Evolutionary conservation across 2,113 vertebrate species (phyloP).

Genomic region (Menura novaehollandiae): DNA sequence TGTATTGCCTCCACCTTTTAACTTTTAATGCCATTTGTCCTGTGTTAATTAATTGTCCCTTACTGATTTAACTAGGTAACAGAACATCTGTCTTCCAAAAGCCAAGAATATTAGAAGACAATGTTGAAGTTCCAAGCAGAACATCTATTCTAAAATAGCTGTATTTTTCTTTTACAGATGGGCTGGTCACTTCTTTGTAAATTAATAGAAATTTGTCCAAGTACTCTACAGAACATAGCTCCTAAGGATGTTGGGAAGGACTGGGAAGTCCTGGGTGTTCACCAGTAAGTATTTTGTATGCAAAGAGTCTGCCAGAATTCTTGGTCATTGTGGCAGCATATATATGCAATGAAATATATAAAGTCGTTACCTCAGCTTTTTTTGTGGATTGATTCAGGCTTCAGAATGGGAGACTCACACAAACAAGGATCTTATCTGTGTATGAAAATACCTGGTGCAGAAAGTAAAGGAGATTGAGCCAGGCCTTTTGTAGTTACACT

Average conservation of each 20-base stretch:
- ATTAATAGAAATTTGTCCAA: constrained; percentile 89
- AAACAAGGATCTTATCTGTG: background rate
- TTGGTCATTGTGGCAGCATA: background rate
- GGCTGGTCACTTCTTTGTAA: constrained; percentile 91
- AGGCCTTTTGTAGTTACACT: background rate
- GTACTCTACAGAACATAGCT: constrained; percentile 77
- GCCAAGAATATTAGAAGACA: background rate
- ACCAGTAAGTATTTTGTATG: constrained; percentile 83
- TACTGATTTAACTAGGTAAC: background rate
- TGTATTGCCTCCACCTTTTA: background rate
- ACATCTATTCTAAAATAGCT: background rate
- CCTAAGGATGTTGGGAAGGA: constrained; percentile 78
- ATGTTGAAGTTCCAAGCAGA: background rate
- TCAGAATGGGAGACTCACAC: background rate
- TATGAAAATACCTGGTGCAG: background rate
- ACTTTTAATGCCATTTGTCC: background rate
- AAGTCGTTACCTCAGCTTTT: background rate
- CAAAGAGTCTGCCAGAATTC: background rate
- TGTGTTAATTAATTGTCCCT: background rate
- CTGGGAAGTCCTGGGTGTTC: constrained; percentile 84
- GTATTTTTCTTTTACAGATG: constrained; percentile 74
- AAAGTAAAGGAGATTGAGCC: background rate
- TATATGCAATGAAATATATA: background rate
- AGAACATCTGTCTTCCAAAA: background rate
- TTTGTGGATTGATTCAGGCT: background rate